phyloP scores from a whole-genome alignment of 2,113 vertebrate species.

The Phrynosoma blainvillii region DNA sequence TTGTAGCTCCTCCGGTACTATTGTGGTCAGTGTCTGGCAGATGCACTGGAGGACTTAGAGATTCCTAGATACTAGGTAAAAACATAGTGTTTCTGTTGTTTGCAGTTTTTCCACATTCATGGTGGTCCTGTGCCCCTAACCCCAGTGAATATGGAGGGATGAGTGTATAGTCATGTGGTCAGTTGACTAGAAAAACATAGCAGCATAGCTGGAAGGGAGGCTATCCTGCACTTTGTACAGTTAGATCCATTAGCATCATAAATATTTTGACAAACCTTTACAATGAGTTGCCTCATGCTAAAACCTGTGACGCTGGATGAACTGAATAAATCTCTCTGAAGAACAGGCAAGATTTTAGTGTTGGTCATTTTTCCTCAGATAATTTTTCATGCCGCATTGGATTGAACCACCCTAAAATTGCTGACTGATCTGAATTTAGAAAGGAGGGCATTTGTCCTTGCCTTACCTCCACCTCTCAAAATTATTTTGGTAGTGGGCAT shows the following conservation, averaged over 20 bases:
- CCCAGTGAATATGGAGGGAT: no score
- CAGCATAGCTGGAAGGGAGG: background rate
- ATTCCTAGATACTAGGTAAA: no score
- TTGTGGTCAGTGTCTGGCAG: no score
- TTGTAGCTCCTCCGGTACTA: no score
- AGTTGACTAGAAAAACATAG: background rate
- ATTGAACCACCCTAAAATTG: background rate
- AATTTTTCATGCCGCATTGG: background rate
- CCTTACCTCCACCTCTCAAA: background rate
- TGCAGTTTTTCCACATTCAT: no score
- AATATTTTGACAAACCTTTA: background rate
- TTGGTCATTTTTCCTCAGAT: background rate
- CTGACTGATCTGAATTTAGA: background rate
- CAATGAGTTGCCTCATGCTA: background rate
- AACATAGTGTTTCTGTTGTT: no score
- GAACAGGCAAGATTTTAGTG: background rate
- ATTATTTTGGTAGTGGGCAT: background rate
- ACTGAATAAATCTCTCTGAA: background rate
- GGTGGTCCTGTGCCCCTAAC: no score
- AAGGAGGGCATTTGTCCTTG: background rate
- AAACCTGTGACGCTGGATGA: background rate
- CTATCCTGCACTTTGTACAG: background rate
- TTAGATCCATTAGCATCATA: background rate
- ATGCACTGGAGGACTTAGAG: no score
- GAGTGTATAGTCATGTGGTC: no score